These are phyloP conservation scores for Puffinus mauretanicus DNA, from an alignment of 2,113 vertebrate genomes.

Conservation along the genomic window DNA sequence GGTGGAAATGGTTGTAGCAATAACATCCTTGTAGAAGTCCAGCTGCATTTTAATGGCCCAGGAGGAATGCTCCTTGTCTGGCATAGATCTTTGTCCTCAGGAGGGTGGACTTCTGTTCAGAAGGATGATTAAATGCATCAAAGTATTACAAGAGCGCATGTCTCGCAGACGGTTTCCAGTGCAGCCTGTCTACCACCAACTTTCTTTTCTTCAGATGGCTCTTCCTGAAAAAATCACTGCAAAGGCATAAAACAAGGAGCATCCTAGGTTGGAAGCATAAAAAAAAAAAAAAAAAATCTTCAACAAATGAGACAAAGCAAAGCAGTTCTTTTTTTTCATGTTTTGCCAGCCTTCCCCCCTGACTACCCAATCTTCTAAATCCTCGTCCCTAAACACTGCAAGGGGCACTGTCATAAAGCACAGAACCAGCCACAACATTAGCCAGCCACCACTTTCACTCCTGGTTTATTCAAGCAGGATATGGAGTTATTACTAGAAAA, in stretches of 20 bases:
- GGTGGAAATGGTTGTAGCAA: not conserved
- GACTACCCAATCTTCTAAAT: not conserved
- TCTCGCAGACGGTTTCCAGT: not conserved
- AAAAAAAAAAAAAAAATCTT: not conserved
- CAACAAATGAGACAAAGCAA: not conserved
- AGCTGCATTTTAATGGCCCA: not conserved
- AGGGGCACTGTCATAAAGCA: not conserved
- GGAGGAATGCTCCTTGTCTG: not conserved
- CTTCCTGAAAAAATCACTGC: not conserved
- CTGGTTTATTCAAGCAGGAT: not conserved
- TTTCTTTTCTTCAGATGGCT: not conserved
- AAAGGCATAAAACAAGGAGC: not conserved
- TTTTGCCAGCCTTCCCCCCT: not conserved
- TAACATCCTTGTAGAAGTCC: not conserved
- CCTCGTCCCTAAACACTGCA: not conserved
- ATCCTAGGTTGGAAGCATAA: not conserved
- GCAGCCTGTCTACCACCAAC: not conserved
- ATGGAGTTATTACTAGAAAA: not conserved
- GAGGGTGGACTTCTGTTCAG: not conserved
- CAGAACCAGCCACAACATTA: not conserved
- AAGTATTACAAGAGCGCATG: not conserved
- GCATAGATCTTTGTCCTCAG: not conserved
- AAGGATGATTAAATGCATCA: not conserved
- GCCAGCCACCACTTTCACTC: not conserved
- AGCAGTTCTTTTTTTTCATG: not conserved